Base-by-base conservation (phyloP, 1,140 invertebrate genomes). In the Hestina assimilis region DNA sequence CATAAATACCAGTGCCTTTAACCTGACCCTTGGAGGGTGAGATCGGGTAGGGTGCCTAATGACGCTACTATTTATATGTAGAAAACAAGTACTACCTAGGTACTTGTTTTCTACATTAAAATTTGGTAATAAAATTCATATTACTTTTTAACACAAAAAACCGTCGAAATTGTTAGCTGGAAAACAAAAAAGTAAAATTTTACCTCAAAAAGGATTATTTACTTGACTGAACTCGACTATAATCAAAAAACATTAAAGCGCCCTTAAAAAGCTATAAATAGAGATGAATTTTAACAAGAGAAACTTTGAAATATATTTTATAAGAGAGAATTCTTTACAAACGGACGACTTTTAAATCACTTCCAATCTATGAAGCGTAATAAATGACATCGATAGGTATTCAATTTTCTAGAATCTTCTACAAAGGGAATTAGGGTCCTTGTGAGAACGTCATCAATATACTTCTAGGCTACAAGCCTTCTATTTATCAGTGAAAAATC, bases 1-100 rank as follows among this genome's bases (percentile, higher is more conserved):
- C 38, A 52, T 52, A 52, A 52, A 52, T 41, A 40, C 19, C 15
- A 45, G 42, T 28, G 12, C 42, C 23, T 29, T 33, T 26, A 46
- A 46, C 43, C 43, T 46, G 28, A 31, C 45, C 45, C 45, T 47
- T 19, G 29, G 4, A 47, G 45, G 45, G 45, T 35, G 31, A 15
- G 31, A 15, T 8, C 9, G 11, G 5, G 29, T 31, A 2, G 11
- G 8, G 29, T 11, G 9, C n/a, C 29, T 31, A 31, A 31, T 31
- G 24, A 28, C 24, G 24, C 7, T 2, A 28, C n/a, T n/a, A n/a
- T n/a, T n/a, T n/a, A n/a, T n/a, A n/a, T n/a, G n/a, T n/a, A n/a
- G n/a, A n/a, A n/a, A n/a, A n/a, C n/a, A n/a, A n/a, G n/a, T 8
- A 28, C 24, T 28, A 28, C 24, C 2, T 26, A 26, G 1, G 9